Evolutionary conservation across 2,888 invertebrate species (phyloP).

Genomic region (Gymnocheta viridis): DNA sequence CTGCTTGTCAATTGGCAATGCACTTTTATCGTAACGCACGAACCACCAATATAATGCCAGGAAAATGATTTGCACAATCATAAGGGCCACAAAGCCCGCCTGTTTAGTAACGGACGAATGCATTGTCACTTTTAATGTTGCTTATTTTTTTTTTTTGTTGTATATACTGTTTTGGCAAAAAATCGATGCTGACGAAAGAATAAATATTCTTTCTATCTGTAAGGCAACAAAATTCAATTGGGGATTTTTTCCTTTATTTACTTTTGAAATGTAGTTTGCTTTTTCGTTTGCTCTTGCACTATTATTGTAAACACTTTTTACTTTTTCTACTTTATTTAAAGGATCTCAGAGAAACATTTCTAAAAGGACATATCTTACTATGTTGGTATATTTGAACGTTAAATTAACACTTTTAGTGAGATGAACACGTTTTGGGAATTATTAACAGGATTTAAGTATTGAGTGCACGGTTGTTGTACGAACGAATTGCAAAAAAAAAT

Average conservation of each 20-base stretch:
- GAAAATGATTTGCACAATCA: conserved; percentile 83
- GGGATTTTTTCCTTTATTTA: conserved; percentile 24
- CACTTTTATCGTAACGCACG: conserved; percentile 82
- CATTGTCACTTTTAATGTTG: conserved; percentile 74
- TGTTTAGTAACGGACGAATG: conserved; percentile 79
- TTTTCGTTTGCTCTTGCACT: neutral
- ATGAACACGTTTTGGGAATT: conserved; percentile 68
- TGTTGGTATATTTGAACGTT: conserved; percentile 39
- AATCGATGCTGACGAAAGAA: neutral
- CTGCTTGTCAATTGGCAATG: conserved; percentile 74
- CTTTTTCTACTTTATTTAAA: conserved; percentile 38
- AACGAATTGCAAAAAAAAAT: neutral
- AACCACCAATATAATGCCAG: conserved; percentile 83
- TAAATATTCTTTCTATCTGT: conserved; percentile 24
- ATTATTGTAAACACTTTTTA: conserved; percentile 20
- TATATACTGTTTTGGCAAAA: neutral
- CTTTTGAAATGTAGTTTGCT: neutral
- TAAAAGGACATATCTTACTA: neutral
- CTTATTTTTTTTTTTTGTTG: neutral
- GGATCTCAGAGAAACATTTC: conserved; percentile 29
- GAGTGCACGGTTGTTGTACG: conserved; percentile 4
- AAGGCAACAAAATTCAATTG: conserved; percentile 17
- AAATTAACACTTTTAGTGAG: conserved; percentile 60
- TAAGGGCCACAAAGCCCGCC: conserved; percentile 82
- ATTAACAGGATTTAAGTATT: conserved; percentile 60